Evolutionary conservation across 1,140 invertebrate species (phyloP), one percentile per base, ranked within the genome.

Genomic region (Drosophila ohnishii): DNA sequence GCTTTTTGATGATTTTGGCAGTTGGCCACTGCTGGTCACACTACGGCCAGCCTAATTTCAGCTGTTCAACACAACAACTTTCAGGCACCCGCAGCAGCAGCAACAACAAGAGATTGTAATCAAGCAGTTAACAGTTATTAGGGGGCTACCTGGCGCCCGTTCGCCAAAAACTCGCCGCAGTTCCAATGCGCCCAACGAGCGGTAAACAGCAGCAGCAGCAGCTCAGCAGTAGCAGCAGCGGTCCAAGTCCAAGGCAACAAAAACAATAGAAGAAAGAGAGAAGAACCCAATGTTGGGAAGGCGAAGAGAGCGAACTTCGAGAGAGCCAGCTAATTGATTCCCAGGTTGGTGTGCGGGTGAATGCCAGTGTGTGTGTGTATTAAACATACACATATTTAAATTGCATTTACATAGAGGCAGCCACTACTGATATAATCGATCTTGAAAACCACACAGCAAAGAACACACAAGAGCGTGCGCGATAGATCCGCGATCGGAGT

Each of bases 381-480:
- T 25, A 45, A 58, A 62, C 30, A 35, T 51, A 56, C 34, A 22
- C 22, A 22, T 2, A 57, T 16, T 60, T 59, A 34, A 55, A 55
- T 25, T 55, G 51, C 48, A 67, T 62, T 66, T 66, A 63, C 69
- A 72, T 45, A 47, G 25, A 25, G 10, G 22, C 28, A 51, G 28
- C 13, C 37, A 74, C 44, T 72, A 74, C 44, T 73, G 55, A 61
- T 59, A 75, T 66, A 75, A 67, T 66, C 55, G 44, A 76, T 75
- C 55, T 59, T 75, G 40, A 58, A 40, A 44, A 37, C 19, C 40
- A 28, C 28, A 44, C 22, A 37, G 16, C 30, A 40, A 30, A 42
- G 22, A 72, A 72, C 55, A 34, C 42, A 56, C 34, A 32, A 47
- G 22, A 42, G n/a, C 25, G 25, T 22, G 10, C 51, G 8, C 51